Base-by-base conservation (phyloP, 53 echinoderm and acorn worm species). In the Patiria pectinifera region DNA sequence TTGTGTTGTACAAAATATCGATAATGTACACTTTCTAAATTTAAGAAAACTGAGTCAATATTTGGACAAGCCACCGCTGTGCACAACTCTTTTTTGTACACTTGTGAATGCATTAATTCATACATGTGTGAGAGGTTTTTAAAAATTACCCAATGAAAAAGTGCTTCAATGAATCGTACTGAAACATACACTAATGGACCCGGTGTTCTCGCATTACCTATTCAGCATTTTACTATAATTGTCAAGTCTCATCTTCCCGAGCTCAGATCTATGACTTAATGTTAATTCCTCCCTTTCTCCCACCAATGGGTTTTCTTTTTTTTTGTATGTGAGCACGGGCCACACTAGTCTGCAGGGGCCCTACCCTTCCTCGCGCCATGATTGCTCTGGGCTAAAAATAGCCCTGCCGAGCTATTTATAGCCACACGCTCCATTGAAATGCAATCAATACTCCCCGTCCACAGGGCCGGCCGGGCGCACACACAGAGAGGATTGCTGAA, bases 361-460 rank as follows among this genome's bases (percentile, higher is more conserved):
- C 90, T 81, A 45, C 23, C 79, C 86, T 69, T 80, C 62, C 62
- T 46, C 79, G 45, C 71, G 91, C 59, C 83, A 74, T 91, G 84
- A 75, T 83, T 72, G 85, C 85, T 63, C 4, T 22, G 49, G 47
- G 93, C 89, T 93, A 93, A 89, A 58, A 53, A 83, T 93, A 93
- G 89, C 89, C 62, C 59, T 3, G 82, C 71, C 48, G 49, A 25
- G 89, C 93, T 93, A 93, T 93, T 93, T 93, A 83, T 93, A 93
- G 93, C 71, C 61, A 26, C 85, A 90, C 77, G 85, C 92, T 76
- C 92, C 85, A 85, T 92, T 92, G 92, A 92, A 92, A 92, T 92
- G 84, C 92, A 92, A 92, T 92, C 92, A 92, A 92, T 92, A 86
- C 60, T 86, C 60, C 25, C 84, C 13, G 71, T 86, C 69, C 48